phyloP scores from a whole-genome alignment of 2,113 vertebrate species.

The Leucoraja erinaceus region DNA sequence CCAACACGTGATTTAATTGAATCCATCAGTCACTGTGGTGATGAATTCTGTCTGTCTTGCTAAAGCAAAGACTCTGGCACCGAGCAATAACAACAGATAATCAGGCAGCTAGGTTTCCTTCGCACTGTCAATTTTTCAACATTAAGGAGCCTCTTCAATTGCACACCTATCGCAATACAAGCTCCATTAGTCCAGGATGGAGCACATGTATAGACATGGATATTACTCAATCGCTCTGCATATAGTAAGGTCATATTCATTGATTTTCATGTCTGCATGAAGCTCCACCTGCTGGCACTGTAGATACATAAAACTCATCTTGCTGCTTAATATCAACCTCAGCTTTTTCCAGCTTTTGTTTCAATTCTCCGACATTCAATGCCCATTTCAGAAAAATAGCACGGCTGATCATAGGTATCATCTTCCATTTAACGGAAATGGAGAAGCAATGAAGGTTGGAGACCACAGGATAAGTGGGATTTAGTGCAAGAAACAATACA shows the following conservation, averaged over 20 bases:
- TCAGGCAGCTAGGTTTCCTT: neutral
- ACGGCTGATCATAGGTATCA: neutral
- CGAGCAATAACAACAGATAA: neutral
- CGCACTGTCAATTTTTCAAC: neutral
- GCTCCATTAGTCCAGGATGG: neutral
- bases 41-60: neutral
- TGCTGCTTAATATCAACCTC: neutral
- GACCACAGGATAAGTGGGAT: neutral
- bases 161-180: neutral
- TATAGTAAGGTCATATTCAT: neutral
- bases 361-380: neutral
- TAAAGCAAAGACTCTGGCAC: neutral
- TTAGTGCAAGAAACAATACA: neutral
- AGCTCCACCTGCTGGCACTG: neutral
- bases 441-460: neutral
- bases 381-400: neutral
- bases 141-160: neutral
- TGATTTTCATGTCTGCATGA: neutral
- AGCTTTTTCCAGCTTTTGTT: neutral
- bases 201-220: neutral
- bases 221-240: neutral
- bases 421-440: neutral
- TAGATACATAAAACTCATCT: neutral
- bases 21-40: neutral
- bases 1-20: neutral